phyloP scores from a whole-genome alignment of 2,797 vertebrate genomes.

The Mergus octosetaceus region DNA sequence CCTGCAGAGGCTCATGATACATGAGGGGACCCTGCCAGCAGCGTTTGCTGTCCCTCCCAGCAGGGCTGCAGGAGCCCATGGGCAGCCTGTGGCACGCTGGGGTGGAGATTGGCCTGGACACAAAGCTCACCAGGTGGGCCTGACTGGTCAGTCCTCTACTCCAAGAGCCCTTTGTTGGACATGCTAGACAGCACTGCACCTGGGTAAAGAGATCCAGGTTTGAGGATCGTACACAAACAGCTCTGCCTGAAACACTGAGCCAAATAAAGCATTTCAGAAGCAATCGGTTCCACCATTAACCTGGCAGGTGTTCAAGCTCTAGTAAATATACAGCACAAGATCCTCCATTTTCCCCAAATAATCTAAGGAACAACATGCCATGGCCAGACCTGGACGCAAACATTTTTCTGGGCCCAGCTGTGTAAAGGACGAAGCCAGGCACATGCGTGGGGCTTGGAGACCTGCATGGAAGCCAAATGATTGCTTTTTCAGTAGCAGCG shows the following conservation, averaged over 20 bases:
- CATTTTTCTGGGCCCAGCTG: neutral
- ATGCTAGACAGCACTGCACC: neutral
- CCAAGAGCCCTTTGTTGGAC: neutral
- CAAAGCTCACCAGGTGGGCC: neutral
- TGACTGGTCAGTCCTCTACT: neutral
- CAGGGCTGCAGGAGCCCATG: neutral
- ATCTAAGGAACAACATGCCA: neutral
- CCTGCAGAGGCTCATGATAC: neutral
- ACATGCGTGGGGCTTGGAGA: accelerated
- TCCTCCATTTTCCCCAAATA: neutral
- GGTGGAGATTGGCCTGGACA: neutral
- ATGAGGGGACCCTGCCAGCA: neutral
- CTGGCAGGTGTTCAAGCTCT: neutral
- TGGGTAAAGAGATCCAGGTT: neutral
- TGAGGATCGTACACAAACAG: neutral
- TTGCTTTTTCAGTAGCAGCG: neutral
- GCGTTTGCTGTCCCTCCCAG: neutral
- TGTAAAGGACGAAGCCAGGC: neutral
- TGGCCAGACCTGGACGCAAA: neutral
- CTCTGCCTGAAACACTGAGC: neutral
- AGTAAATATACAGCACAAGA: neutral
- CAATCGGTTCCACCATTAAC: neutral
- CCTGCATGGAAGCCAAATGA: neutral
- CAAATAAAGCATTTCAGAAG: neutral
- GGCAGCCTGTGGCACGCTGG: neutral